These are phyloP conservation scores for Diabrotica balteata DNA, from an alignment of 2,888 invertebrate genomes.

Conservation along the genomic window DNA sequence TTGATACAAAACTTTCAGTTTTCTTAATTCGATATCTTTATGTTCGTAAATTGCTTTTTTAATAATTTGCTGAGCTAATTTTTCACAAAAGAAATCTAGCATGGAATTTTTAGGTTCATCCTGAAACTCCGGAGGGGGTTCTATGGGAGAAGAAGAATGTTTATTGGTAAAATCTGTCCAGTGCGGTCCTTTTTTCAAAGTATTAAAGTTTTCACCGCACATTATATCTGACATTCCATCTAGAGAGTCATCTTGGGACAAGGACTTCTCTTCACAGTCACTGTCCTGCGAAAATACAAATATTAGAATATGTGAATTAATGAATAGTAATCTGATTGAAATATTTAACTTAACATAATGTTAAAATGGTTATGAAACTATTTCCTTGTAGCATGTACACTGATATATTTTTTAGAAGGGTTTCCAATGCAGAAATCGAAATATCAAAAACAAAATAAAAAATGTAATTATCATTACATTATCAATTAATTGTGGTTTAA, in stretches of 20 bases:
- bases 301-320: background rate
- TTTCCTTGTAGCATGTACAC: no score
- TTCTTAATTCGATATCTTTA: conserved; percentile 49
- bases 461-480: no score
- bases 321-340: no score
- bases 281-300: conserved; percentile 71
- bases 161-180: conserved; percentile 62
- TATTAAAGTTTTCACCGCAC: conserved; percentile 83
- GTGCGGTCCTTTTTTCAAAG: conserved; percentile 78
- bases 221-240: conserved; percentile 78
- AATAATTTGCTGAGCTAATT: conserved; percentile 60
- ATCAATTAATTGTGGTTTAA: no score
- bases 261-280: conserved; percentile 80
- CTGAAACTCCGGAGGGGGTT: conserved; percentile 87
- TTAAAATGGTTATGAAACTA: no score
- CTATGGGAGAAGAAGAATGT: conserved; percentile 73
- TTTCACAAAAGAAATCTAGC: conserved; percentile 61
- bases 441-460: no score
- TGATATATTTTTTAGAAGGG: no score
- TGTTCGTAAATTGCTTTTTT: conserved; percentile 63
- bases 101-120: conserved; percentile 62
- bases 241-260: conserved; percentile 80
- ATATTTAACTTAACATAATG: no score
- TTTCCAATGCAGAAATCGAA: no score
- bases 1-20: conserved; percentile 36